Conservation (phyloP, 2,888 invertebrate species). For the Neria commutata region DNA sequence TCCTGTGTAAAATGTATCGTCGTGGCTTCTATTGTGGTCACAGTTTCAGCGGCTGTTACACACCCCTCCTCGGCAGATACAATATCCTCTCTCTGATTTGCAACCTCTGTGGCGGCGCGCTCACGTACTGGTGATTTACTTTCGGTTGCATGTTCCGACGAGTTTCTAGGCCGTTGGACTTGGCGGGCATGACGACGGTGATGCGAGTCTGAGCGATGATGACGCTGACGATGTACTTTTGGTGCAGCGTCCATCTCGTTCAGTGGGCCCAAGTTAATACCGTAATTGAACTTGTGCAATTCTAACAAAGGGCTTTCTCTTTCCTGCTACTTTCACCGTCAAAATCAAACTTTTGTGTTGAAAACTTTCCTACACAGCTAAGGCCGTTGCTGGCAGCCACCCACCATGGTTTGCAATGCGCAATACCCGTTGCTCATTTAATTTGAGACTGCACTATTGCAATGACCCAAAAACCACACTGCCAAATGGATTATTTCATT, state of each 20-base stretch:
- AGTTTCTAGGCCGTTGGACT: conserved; percentile 26
- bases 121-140: conserved; percentile 11
- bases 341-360: too few relatives aligned
- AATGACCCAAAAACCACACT: too few relatives aligned
- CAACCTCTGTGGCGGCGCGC: not conserved
- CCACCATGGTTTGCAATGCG: too few relatives aligned
- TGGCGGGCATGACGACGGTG: conserved; percentile 53
- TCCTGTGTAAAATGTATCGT: conserved; percentile 23
- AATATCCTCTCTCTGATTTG: conserved; percentile 3
- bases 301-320: too few relatives aligned
- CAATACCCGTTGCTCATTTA: too few relatives aligned
- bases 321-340: not conserved
- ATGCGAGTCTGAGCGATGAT: conserved; percentile 56
- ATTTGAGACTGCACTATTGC: too few relatives aligned
- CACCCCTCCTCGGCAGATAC: conserved; percentile 35
- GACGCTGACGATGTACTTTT: conserved; percentile 61
- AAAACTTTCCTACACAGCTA: not conserved
- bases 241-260: conserved; percentile 57
- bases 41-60: conserved; percentile 29
- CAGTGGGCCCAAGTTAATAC: too few relatives aligned
- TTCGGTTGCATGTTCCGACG: conserved; percentile 22
- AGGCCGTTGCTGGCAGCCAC: too few relatives aligned
- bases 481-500: too few relatives aligned
- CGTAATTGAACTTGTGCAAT: too few relatives aligned
- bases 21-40: conserved; percentile 8